Conservation (phyloP, 1,140 invertebrate species). For the Archivesica marissinica region DNA sequence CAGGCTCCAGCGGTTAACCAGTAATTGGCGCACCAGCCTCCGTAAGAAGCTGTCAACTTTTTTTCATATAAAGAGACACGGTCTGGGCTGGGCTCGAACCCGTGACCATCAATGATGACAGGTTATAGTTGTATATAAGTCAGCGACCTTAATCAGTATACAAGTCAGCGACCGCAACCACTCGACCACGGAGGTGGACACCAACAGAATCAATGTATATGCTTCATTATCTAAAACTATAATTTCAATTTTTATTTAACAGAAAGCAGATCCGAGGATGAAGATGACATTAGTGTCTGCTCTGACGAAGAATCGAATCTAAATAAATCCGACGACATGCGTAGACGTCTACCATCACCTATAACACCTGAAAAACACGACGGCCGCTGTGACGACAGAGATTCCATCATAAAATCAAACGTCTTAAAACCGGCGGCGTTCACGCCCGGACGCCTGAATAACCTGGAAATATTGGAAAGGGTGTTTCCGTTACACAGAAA, state of each 20-base stretch:
- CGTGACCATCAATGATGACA: too few relatives aligned
- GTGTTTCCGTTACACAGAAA: conserved; percentile 94
- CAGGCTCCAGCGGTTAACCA: too few relatives aligned
- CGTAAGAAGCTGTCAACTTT: too few relatives aligned
- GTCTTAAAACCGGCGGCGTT: conserved; percentile 73
- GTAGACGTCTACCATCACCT: conserved; percentile 41
- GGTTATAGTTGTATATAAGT: too few relatives aligned
- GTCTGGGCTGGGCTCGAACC: too few relatives aligned
- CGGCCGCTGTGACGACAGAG: neutral
- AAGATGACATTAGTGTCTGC: conserved; percentile 54
- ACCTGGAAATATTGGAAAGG: conserved; percentile 92
- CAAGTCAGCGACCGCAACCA: too few relatives aligned
- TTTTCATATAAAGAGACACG: too few relatives aligned
- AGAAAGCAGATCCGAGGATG: conserved; percentile 31
- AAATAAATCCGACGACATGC: conserved; percentile 15
- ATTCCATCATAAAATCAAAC: conserved; percentile 26
- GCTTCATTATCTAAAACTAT: neutral
- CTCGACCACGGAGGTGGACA: too few relatives aligned
- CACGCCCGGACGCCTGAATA: conserved; percentile 85
- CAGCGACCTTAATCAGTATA: too few relatives aligned
- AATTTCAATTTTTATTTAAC: neutral
- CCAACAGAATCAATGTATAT: too few relatives aligned
- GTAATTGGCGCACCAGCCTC: too few relatives aligned
- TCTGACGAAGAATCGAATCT: conserved; percentile 36
- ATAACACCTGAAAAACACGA: neutral